These are phyloP conservation scores for Troides oblongomaculatus DNA, from an alignment of 2,888 invertebrate genomes.

Conservation along the genomic window DNA sequence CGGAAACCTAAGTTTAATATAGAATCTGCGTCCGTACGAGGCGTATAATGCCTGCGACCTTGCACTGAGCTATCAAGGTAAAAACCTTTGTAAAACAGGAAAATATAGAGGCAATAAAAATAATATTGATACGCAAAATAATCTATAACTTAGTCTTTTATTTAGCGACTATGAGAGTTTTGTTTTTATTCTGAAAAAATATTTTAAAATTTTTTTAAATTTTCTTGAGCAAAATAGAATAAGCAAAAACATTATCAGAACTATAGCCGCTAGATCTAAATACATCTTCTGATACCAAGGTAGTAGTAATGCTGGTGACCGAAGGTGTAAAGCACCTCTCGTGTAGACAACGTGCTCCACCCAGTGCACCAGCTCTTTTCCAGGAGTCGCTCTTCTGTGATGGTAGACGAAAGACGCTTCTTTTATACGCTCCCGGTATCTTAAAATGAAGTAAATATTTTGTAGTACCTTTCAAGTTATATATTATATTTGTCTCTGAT, in stretches of 20 bases:
- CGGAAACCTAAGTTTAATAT: no score
- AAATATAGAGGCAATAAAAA: no score
- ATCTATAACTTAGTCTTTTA: not conserved
- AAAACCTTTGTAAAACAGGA: no score
- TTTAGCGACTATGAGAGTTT: not conserved
- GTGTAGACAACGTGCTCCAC: conserved; percentile 82
- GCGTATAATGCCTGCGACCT: no score
- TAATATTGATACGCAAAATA: not conserved
- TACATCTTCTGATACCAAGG: conserved; percentile 58
- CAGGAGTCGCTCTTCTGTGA: conserved; percentile 74
- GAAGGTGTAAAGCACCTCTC: conserved; percentile 73
- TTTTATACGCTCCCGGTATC: conserved; percentile 44
- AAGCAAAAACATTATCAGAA: not conserved
- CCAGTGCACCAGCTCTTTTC: conserved; percentile 84
- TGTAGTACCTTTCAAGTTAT: no score
- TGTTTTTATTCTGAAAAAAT: not conserved
- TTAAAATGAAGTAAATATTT: conserved; percentile 28
- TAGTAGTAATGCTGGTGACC: conserved; percentile 45
- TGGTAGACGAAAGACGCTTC: conserved; percentile 49
- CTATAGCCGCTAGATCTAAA: conserved; percentile 41
- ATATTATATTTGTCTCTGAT: no score
- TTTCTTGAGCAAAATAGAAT: not conserved
- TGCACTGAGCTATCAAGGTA: no score
- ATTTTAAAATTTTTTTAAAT: not conserved
- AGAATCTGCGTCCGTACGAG: no score